Conservation (phyloP, 2,113 vertebrate species). For the Paramormyrops kingsleyae region DNA sequence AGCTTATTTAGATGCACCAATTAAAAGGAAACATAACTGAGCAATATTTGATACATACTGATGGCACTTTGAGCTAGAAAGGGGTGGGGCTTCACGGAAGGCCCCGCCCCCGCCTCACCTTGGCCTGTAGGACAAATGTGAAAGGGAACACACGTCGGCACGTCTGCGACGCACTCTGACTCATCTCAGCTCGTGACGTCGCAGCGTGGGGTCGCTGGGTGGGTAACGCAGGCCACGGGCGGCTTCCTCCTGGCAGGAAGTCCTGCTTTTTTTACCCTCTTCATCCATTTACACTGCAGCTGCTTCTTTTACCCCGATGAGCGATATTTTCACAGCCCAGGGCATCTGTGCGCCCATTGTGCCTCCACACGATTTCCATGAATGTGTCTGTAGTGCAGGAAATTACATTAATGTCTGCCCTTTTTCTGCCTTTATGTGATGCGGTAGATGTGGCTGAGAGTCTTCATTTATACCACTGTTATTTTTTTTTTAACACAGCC, state of each 20-base stretch:
- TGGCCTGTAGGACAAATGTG: not conserved
- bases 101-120: not conserved
- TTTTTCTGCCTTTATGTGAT: not conserved
- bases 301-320: slow-evolving; percentile 21
- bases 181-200: not conserved
- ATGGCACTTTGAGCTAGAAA: not conserved
- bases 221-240: not conserved
- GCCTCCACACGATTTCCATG: slow-evolving; percentile 7
- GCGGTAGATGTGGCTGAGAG: not conserved
- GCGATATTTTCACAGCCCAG: slow-evolving; percentile 30
- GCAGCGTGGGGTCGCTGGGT: not conserved
- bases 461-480: not conserved
- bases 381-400: not conserved
- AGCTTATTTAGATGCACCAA: slow-evolving; percentile 32
- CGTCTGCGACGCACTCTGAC: not conserved
- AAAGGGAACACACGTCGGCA: not conserved
- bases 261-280: slow-evolving; percentile 28
- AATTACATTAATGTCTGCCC: not conserved
- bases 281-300: slow-evolving; percentile 36
- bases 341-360: slow-evolving; percentile 34
- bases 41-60: not conserved
- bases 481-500: not conserved
- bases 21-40: slow-evolving; percentile 18
- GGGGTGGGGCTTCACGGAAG: not conserved
- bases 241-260: not conserved